Percentiles rank a stretch among this genome's conserved stretches.
These are phyloP conservation scores for Sarcophaga variegata DNA, from an alignment of 2,888 invertebrate genomes.

Conservation along the genomic window DNA sequence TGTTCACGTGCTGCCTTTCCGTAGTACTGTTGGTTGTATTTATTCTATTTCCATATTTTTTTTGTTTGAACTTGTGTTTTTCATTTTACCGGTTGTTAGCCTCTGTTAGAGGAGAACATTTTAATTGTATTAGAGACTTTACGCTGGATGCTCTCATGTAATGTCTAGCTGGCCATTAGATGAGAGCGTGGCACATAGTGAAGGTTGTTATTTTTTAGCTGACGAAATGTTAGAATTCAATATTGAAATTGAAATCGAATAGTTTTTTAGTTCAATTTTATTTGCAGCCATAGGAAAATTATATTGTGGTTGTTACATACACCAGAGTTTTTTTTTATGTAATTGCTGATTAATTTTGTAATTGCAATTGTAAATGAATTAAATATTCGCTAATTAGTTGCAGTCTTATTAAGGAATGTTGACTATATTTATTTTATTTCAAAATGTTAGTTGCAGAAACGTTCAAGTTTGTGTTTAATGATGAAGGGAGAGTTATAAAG, in stretches of 20 bases:
- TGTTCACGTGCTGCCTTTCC: too few relatives aligned
- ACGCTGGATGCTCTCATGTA: background rate
- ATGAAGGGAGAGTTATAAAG: too few relatives aligned
- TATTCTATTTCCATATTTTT: too few relatives aligned
- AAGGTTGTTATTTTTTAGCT: conserved; percentile 18
- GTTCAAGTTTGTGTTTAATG: too few relatives aligned
- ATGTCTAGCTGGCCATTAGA: background rate
- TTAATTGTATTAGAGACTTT: background rate
- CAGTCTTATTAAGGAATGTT: background rate
- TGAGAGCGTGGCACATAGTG: background rate
- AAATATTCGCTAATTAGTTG: conserved; percentile 4
- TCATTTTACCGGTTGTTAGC: background rate
- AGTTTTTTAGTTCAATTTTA: background rate
- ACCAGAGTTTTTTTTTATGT: background rate
- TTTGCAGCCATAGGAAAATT: conserved; percentile 6
- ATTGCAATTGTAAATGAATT: conserved; percentile 5
- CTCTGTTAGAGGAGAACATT: background rate
- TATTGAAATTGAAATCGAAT: conserved; percentile 31
- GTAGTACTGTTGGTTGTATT: too few relatives aligned
- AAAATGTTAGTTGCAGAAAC: too few relatives aligned
- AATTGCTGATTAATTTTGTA: conserved; percentile 14
- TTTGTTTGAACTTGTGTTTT: background rate
- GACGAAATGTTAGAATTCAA: conserved; percentile 44
- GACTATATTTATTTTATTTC: too few relatives aligned
- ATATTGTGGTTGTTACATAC: background rate